Evolutionary conservation across 2,888 invertebrate genomes (phyloP).

Genomic region (Tenthredo livida): DNA sequence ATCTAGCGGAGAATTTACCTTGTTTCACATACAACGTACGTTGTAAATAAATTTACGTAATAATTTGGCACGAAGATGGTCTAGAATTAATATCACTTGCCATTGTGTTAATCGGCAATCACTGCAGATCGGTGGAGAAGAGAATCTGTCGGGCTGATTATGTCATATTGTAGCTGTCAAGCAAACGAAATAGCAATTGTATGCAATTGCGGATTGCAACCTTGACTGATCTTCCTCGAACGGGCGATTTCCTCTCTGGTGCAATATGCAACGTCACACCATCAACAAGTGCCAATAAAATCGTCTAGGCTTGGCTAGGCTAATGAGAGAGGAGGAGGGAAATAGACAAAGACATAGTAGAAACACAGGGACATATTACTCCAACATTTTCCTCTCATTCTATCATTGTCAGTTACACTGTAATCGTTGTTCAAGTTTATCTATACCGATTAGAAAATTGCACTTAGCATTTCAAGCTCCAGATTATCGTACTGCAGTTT

Average conservation of each 20-base stretch:
- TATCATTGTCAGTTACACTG: slow-evolving; percentile 6
- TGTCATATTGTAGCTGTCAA: neutral
- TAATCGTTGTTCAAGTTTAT: neutral
- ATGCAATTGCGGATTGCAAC: slow-evolving; percentile 14
- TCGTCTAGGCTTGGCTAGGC: slow-evolving; percentile 3
- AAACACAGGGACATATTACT: neutral
- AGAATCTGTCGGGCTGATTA: neutral
- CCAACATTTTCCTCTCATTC: slow-evolving; percentile 18
- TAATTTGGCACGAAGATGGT: neutral
- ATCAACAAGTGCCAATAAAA: slow-evolving; percentile 30
- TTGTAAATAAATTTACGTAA: neutral
- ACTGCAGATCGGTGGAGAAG: neutral
- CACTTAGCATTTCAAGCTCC: slow-evolving; percentile 61
- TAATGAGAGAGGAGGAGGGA: neutral
- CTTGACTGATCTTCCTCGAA: slow-evolving; percentile 44
- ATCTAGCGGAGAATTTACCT: neutral
- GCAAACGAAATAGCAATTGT: neutral
- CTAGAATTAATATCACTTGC: neutral
- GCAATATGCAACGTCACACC: neutral
- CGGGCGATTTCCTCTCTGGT: slow-evolving; percentile 25
- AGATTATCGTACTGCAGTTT: slow-evolving; percentile 63
- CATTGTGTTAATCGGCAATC: neutral
- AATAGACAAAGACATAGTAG: neutral
- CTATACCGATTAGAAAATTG: slow-evolving; percentile 35
- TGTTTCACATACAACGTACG: neutral